Evolutionary conservation across 2,888 invertebrate genomes (phyloP).

Genomic region (Agonopterix arenella): DNA sequence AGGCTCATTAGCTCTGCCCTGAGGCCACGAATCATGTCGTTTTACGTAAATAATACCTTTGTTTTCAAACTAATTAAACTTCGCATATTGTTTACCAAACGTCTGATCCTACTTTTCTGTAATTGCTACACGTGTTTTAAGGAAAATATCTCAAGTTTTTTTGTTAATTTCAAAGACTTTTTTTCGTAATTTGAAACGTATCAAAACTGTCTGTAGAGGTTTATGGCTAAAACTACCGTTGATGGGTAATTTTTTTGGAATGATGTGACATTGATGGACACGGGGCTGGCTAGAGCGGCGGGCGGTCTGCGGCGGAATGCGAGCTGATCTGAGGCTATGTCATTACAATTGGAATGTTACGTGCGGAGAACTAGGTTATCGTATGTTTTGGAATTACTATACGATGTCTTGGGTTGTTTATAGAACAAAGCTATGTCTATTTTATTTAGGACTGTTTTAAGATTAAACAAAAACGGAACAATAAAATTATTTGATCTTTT

Average conservation of each 20-base stretch:
- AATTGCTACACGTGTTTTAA: conserved; percentile 44
- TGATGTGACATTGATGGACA: conserved; percentile 57
- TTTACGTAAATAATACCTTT: conserved; percentile 40
- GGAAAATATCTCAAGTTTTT: conserved; percentile 4
- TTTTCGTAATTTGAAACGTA: neutral
- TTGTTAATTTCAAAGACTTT: too few relatives aligned
- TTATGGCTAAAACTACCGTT: conserved; percentile 28
- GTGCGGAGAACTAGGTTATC: too few relatives aligned
- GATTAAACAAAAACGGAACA: too few relatives aligned
- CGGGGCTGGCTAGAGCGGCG: conserved; percentile 19
- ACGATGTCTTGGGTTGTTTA: too few relatives aligned
- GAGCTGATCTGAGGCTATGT: neutral
- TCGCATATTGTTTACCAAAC: conserved; percentile 28
- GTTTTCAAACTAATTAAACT: conserved; percentile 60
- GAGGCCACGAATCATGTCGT: conserved; percentile 39
- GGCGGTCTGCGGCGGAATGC: conserved; percentile 15
- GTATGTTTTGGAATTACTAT: too few relatives aligned
- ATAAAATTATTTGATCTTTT: too few relatives aligned
- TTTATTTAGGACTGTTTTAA: too few relatives aligned
- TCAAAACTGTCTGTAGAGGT: conserved; percentile 8
- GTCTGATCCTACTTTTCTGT: conserved; percentile 30
- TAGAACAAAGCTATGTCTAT: too few relatives aligned
- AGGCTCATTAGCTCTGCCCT: conserved; percentile 47
- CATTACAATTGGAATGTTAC: too few relatives aligned
- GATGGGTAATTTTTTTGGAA: conserved; percentile 34